Evolutionary conservation across 2,113 vertebrate species (phyloP).

Genomic region (Lanius collurio): DNA sequence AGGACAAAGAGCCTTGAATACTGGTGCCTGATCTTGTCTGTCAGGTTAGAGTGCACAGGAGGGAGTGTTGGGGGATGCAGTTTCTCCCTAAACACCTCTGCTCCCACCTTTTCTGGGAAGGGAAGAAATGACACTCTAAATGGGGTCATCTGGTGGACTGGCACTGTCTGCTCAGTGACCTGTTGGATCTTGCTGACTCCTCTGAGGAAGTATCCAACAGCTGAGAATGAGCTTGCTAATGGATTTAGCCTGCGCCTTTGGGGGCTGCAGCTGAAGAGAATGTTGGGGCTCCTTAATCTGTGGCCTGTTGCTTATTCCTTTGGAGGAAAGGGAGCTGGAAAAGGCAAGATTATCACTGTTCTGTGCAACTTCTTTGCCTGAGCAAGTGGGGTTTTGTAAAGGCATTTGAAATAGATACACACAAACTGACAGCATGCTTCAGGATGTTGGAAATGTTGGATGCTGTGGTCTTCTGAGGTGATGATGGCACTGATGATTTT

Average conservation of each 20-base stretch:
- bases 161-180: neutral
- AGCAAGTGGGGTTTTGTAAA: neutral
- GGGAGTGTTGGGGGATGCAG: neutral
- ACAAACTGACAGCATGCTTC: neutral
- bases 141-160: neutral
- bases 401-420: neutral
- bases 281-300: neutral
- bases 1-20: neutral
- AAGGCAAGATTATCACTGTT: neutral
- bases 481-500: neutral
- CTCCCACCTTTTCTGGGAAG: neutral
- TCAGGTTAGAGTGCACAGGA: neutral
- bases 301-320: neutral
- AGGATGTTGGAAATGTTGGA: neutral
- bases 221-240: neutral
- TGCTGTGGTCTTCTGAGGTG: neutral
- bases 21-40: neutral
- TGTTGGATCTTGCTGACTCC: neutral
- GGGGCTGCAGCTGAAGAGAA: neutral
- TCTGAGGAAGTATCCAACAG: neutral
- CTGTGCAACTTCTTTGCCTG: neutral
- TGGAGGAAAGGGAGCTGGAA: neutral
- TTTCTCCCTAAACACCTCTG: neutral
- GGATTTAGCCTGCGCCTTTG: neutral
- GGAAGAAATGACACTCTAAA: neutral